phyloP scores from a whole-genome alignment of 2,797 vertebrate species.

The Trachops cirrhosus region DNA sequence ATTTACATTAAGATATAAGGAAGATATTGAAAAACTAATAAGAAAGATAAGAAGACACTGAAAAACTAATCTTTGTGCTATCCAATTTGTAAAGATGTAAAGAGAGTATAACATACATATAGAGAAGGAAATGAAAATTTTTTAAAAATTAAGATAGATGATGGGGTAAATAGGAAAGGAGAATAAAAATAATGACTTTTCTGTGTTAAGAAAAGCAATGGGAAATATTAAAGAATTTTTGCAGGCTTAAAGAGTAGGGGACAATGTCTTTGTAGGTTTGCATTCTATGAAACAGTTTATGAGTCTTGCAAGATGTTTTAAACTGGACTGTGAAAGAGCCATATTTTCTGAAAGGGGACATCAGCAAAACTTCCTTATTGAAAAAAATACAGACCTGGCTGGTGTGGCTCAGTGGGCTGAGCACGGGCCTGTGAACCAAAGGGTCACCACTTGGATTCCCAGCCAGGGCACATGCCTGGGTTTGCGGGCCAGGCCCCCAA shows the following conservation, averaged over 20 bases:
- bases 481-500: too few species aligned
- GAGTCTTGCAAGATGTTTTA: background rate
- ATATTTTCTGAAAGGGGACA: conserved; percentile 27
- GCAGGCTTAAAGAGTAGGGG: background rate
- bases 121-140: background rate
- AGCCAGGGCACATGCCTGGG: too few species aligned
- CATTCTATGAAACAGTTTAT: background rate
- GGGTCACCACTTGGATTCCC: too few species aligned
- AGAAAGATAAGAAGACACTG: background rate
- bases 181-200: background rate
- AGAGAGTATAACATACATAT: background rate
- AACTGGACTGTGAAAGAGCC: background rate
- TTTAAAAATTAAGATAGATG: background rate
- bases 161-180: background rate
- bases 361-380: background rate
- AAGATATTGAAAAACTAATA: background rate
- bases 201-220: background rate
- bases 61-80: background rate
- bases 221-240: background rate
- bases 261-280: background rate
- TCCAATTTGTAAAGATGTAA: background rate
- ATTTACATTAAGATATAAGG: background rate
- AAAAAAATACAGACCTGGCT: background rate
- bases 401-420: too few species aligned
- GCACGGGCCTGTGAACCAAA: too few species aligned